Evolutionary conservation across 2,888 invertebrate genomes (phyloP).

Genomic region (Synanthedon formicaeformis): DNA sequence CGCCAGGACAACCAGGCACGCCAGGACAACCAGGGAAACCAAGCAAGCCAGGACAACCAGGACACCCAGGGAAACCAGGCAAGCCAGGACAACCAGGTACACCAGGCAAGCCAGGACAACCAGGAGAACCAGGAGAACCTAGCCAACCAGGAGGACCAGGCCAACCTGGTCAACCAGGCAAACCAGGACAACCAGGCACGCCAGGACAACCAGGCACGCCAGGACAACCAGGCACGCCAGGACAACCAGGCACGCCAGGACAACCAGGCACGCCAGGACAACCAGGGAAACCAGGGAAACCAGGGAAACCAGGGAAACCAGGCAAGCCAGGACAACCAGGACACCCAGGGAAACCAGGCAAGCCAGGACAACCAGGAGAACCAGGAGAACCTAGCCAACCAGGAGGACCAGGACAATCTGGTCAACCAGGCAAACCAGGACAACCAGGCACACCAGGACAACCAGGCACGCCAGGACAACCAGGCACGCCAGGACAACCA

Average conservation of each 20-base stretch:
- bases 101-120: too few species aligned
- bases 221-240: constrained; percentile 7
- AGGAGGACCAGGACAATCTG: background rate
- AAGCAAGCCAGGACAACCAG: background rate
- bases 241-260: constrained; percentile 5
- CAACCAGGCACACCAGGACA: constrained; percentile 34
- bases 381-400: background rate
- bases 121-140: too few species aligned
- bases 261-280: constrained; percentile 6
- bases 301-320: constrained; percentile 8
- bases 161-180: constrained; percentile 7
- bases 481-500: too few species aligned
- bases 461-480: background rate
- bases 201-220: constrained; percentile 7
- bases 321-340: constrained; percentile 2
- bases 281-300: constrained; percentile 6
- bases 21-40: background rate
- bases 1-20: constrained; percentile 12
- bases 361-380: constrained; percentile 14
- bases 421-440: constrained; percentile 13
- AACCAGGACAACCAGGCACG: constrained; percentile 4
- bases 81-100: too few species aligned
- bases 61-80: constrained; percentile 11
- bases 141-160: constrained; percentile 1
- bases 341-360: constrained; percentile 4